Base-by-base conservation (phyloP, 1,140 invertebrate species). In the Pseudomyrmex dendroicus region DNA sequence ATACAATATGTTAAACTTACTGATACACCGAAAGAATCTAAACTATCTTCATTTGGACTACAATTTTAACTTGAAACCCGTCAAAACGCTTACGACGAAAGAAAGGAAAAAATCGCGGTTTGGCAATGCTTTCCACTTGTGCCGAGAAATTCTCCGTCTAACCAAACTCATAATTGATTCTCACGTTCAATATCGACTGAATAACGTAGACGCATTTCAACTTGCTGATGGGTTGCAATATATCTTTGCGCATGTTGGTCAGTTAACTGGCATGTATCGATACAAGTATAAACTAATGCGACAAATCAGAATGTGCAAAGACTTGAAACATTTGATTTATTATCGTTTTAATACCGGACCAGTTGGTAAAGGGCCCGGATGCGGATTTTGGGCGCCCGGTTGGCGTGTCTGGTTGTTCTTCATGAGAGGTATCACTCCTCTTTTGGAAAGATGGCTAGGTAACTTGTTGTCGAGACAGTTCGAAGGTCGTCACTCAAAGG, bases 361-460 rank as follows among this genome's bases (percentile, higher is more conserved):
- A 8, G 98, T 99, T 50, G 98, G 99, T 4, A 99, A 99, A 95
- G 99, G 99, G 48, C 99, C 99, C 1, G 99, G 99, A 2, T 99
- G 99, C 95, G 99, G 99, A 44, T 97, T 99, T 92, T 99, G 99
- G 99, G 98, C 99, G 0, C 99, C 99, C 0, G 99, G 99, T 2
- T 99, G 99, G 99, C 95, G 99, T 68, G 99, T 99, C 2, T 99
- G 99, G 99, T 94, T 99, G 7, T 99, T 99, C 95, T 99, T 99
- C 92, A 98, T 99, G 98, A 95, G 99, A 83, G 99, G 99, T 25
- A 99, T 99, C 77, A 99, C 99, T 0, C 99, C 99, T 0, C 94
- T 99, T 15, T 94, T 99, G 17, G 99, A 99, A 93, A 95, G 99
- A 63, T 99, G 99, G 99, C 95, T 99, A 3, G 99, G 99, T 13